phyloP scores from a whole-genome alignment of 2,888 invertebrate species.

The Argyra leucocephala region DNA sequence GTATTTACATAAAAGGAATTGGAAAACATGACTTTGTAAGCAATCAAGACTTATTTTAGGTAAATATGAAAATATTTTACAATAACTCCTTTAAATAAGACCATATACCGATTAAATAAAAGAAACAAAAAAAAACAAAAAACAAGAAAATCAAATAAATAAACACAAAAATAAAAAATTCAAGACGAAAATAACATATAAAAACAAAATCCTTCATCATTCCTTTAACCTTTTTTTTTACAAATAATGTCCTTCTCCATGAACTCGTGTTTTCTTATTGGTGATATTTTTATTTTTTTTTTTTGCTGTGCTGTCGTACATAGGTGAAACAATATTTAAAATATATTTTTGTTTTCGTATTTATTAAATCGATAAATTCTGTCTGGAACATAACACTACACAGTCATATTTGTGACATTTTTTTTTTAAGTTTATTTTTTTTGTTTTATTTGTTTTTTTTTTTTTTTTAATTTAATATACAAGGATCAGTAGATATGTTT shows the following conservation, averaged over 20 bases:
- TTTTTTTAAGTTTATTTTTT: too few relatives aligned
- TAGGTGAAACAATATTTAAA: not conserved
- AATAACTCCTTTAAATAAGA: too few relatives aligned
- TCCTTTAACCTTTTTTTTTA: constrained; percentile 2
- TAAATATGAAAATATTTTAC: not conserved
- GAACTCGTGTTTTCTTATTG: not conserved
- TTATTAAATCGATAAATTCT: not conserved
- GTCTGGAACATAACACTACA: not conserved
- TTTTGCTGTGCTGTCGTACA: not conserved
- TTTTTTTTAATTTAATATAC: too few relatives aligned
- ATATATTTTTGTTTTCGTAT: not conserved
- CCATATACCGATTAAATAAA: too few relatives aligned
- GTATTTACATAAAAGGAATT: too few relatives aligned
- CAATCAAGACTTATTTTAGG: not conserved
- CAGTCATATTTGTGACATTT: too few relatives aligned
- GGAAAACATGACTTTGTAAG: too few relatives aligned
- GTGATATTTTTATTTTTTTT: not conserved
- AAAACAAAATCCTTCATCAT: not conserved
- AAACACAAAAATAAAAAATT: too few relatives aligned
- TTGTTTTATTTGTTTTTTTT: too few relatives aligned
- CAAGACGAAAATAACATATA: not conserved
- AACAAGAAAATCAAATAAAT: not conserved
- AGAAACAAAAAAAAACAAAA: too few relatives aligned
- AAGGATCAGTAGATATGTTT: too few relatives aligned
- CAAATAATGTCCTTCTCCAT: not conserved